A percentile compares a stretch with the other conserved stretches of the same genome.
These are phyloP conservation scores for Aselliscus stoliczkanus DNA, from an alignment of 2,797 vertebrate species.

Conservation along the genomic window DNA sequence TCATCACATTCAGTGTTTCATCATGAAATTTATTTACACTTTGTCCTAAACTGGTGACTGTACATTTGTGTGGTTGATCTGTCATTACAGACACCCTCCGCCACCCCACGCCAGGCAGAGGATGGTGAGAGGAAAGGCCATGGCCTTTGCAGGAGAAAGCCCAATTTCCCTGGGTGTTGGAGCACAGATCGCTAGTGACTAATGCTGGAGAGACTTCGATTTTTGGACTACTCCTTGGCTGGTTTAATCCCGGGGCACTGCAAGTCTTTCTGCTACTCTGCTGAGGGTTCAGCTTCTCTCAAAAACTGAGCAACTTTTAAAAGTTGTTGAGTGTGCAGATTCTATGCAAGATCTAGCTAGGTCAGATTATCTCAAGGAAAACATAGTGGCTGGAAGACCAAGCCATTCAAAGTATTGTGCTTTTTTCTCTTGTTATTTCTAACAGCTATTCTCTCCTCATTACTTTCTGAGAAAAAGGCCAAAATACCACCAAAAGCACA, in stretches of 20 bases:
- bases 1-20: not conserved
- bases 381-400: not conserved
- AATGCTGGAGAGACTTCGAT: not conserved
- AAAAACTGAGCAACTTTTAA: not conserved
- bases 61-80: not conserved
- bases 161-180: not conserved
- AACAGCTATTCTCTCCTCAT: constrained; percentile 14
- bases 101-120: too few relatives aligned
- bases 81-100: not conserved
- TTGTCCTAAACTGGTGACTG: not conserved
- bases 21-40: not conserved
- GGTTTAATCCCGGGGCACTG: not conserved
- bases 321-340: not conserved
- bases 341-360: not conserved
- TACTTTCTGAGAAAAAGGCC: not conserved
- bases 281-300: not conserved
- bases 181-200: not conserved
- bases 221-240: not conserved
- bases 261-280: not conserved
- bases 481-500: not conserved
- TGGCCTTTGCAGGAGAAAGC: not conserved
- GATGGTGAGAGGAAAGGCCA: not conserved
- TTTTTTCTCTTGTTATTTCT: not conserved
- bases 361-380: not conserved
- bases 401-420: not conserved